Evolutionary conservation across 2,888 invertebrate genomes (phyloP).

Genomic region (Lottia scabra): DNA sequence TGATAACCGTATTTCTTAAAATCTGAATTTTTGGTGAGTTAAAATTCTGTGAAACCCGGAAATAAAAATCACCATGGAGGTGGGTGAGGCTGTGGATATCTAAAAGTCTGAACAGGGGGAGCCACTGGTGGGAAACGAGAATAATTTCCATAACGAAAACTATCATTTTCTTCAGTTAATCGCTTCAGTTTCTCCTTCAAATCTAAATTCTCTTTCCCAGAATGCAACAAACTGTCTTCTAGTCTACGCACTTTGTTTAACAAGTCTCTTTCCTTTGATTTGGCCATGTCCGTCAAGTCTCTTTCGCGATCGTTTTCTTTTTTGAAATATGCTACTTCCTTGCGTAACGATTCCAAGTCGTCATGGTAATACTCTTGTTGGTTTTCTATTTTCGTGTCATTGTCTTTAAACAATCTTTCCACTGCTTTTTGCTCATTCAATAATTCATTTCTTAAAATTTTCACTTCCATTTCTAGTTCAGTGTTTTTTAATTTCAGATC

Average conservation of each 20-base stretch:
- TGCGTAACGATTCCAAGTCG: not conserved
- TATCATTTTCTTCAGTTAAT: not conserved
- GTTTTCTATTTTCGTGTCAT: not conserved
- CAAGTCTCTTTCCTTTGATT: not conserved
- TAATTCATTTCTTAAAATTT: not conserved
- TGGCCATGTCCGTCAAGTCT: not conserved
- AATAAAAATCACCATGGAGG: too few relatives aligned
- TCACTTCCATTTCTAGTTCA: not conserved
- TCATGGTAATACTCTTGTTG: not conserved
- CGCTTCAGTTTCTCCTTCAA: not conserved
- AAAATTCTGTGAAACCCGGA: too few relatives aligned
- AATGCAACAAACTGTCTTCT: not conserved
- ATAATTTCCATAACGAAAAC: not conserved
- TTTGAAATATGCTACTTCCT: not conserved
- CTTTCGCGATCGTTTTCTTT: not conserved
- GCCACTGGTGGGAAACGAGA: not conserved
- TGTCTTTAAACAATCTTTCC: not conserved
- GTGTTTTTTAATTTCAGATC: not conserved
- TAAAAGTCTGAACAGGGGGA: too few relatives aligned
- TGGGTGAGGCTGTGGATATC: too few relatives aligned
- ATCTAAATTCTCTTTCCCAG: not conserved
- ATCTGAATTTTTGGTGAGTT: too few relatives aligned
- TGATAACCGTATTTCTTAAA: too few relatives aligned
- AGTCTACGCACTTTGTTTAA: not conserved
- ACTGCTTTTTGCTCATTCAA: not conserved